Evolutionary conservation across 2,113 vertebrate species (phyloP), one percentile per base, ranked within the genome.

Genomic region (Odontophorus gujanensis): DNA sequence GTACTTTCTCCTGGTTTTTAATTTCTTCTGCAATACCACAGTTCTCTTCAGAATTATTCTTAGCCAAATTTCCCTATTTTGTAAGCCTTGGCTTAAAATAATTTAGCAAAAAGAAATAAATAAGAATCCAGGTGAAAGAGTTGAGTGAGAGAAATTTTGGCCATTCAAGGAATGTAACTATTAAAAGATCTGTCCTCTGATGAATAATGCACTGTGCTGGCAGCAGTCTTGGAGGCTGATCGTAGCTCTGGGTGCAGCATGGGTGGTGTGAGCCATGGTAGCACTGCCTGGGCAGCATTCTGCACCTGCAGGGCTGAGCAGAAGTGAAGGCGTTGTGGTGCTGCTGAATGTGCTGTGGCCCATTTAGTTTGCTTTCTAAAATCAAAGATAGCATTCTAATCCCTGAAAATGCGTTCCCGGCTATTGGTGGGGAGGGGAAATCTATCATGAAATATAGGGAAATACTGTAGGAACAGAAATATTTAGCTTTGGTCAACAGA

Each of bases 181-280:
- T 78, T 53, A 92, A 81, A 92, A 81, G 36, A 45, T 19, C 11
- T 55, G 57, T 26, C 26, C n/a, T 61, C 15, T 77, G 75, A 82
- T 79, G 74, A 86, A 83, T 74, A 77, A 74, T 34, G 61, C 13
- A 6, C 81, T 25, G 34, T 55, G 43, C 86, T 93, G 86, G 77
- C 81, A 68, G 62, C 25, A 74, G 28, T 42, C 21, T 6, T 1
- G 2, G 38, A 76, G 67, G 50, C 26, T 91, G 16, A 5, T 21
- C 0, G 0, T 57, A 82, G 40, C 26, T 51, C 30, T 72, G 71
- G 71, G 87, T 76, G 26, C 2, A 11, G 45, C 42, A 3, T 0
- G 7, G 68, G 6, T 11, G 47, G 40, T 83, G 36, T 61, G 66
- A 53, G 43, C 11, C 0, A 10, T 34, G 58, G 55, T n/a, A 73